These are phyloP conservation scores for Philaethria dido DNA, from an alignment of 2,888 invertebrate genomes.

Conservation along the genomic window DNA sequence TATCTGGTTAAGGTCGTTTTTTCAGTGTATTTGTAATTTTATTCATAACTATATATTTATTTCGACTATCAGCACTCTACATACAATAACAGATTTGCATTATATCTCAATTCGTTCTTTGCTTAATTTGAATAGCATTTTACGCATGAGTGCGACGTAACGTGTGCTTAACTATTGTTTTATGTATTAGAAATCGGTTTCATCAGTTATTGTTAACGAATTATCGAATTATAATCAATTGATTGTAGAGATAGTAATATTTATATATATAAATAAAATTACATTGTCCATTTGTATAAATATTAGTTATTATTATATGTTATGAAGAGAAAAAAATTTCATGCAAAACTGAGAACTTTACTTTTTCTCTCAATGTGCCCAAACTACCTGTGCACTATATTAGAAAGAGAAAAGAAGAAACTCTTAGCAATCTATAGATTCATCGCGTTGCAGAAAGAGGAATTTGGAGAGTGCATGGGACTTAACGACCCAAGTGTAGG, in stretches of 20 bases:
- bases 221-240: background rate
- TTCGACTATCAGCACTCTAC: conserved; percentile 77
- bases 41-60: conserved; percentile 40
- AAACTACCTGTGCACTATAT: too few relatives aligned
- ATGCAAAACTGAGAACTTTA: too few relatives aligned
- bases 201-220: background rate
- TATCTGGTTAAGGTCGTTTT: conserved; percentile 30
- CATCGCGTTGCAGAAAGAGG: too few relatives aligned
- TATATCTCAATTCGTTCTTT: conserved; percentile 81
- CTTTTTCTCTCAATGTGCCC: too few relatives aligned
- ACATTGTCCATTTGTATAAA: background rate
- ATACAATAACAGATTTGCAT: conserved; percentile 82
- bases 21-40: conserved; percentile 21
- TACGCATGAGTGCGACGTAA: conserved; percentile 52
- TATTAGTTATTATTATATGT: too few relatives aligned
- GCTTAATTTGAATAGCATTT: conserved; percentile 66
- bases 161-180: conserved; percentile 35
- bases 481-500: too few relatives aligned
- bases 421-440: too few relatives aligned
- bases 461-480: too few relatives aligned
- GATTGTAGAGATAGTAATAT: background rate
- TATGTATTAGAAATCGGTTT: conserved; percentile 25
- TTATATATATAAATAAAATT: too few relatives aligned
- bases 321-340: too few relatives aligned
- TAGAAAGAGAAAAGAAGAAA: too few relatives aligned